Evolutionary conservation across 2,113 vertebrate species (phyloP).

Genomic region (Crotalus viridis): DNA sequence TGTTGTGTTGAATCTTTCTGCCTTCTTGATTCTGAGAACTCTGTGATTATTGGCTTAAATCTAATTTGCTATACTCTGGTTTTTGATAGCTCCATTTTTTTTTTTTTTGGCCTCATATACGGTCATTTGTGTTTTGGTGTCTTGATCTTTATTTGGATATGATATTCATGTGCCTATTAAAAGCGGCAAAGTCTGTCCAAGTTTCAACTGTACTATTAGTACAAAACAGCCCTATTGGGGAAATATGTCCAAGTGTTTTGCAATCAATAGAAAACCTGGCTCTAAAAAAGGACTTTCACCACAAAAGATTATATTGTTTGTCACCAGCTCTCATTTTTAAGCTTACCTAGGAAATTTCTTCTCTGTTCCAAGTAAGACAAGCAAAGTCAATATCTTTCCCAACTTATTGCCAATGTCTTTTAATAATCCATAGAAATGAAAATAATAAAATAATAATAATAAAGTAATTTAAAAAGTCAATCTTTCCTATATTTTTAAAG

Average conservation of each 20-base stretch:
- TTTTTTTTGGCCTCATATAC: constrained; percentile 25
- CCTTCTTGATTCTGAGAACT: constrained; percentile 9
- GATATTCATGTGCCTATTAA: neutral
- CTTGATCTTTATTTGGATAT: constrained; percentile 15
- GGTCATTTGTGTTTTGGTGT: neutral
- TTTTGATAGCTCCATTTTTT: constrained; percentile 26
- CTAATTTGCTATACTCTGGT: constrained; percentile 25
- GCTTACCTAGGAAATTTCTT: neutral
- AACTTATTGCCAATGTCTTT: neutral
- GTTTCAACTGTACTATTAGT: neutral
- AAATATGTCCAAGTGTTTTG: neutral
- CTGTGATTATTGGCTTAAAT: constrained; percentile 22
- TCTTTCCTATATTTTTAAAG: neutral
- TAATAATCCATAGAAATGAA: neutral
- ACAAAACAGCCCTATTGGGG: neutral
- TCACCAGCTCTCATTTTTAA: constrained; percentile 17
- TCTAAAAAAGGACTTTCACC: neutral
- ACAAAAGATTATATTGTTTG: neutral
- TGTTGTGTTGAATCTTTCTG: neutral
- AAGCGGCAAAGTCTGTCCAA: neutral
- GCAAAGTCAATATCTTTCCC: constrained; percentile 8
- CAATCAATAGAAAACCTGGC: neutral
- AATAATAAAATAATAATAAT: neutral
- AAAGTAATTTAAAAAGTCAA: neutral
- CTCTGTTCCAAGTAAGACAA: neutral